These are phyloP conservation scores for Phataginus tricuspis DNA, from an alignment of 2,797 vertebrate genomes.

Conservation along the genomic window DNA sequence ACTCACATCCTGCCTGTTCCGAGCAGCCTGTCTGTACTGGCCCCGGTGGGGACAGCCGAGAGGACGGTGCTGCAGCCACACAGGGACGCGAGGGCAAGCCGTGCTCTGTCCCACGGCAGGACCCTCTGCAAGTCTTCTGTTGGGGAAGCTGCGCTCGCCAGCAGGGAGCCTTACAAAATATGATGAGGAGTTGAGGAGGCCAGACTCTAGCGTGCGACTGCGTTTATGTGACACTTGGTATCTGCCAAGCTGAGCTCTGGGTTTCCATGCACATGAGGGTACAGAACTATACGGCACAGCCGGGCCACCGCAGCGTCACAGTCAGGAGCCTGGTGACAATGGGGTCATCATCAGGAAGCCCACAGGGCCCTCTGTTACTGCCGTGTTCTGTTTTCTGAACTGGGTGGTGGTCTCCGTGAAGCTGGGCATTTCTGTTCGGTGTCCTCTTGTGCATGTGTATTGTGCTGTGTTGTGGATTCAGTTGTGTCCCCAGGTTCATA, in stretches of 20 bases:
- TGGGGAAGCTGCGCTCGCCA: background rate
- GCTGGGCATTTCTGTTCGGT: background rate
- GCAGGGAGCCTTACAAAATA: background rate
- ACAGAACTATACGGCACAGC: fast-evolving
- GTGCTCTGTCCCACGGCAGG: fast-evolving
- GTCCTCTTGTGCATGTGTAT: fast-evolving
- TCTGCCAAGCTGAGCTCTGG: background rate
- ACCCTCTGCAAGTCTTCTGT: fast-evolving
- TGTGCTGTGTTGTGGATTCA: background rate
- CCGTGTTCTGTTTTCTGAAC: fast-evolving
- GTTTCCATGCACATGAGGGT: no score
- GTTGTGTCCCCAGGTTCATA: fast-evolving
- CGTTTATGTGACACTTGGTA: fast-evolving
- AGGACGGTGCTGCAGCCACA: fast-evolving
- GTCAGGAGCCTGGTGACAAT: no score
- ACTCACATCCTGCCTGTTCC: no score
- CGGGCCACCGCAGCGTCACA: fast-evolving
- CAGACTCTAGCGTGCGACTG: fast-evolving
- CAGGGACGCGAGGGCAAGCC: fast-evolving
- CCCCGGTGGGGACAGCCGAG: background rate
- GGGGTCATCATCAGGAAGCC: background rate
- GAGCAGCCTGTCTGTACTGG: background rate
- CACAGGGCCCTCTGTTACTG: fast-evolving
- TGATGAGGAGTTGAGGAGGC: fast-evolving
- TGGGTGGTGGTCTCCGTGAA: background rate